A percentile compares a stretch with the other conserved stretches of the same genome.
phyloP scores from a whole-genome alignment of 2,888 invertebrate genomes.

The Cinara cedri region DNA sequence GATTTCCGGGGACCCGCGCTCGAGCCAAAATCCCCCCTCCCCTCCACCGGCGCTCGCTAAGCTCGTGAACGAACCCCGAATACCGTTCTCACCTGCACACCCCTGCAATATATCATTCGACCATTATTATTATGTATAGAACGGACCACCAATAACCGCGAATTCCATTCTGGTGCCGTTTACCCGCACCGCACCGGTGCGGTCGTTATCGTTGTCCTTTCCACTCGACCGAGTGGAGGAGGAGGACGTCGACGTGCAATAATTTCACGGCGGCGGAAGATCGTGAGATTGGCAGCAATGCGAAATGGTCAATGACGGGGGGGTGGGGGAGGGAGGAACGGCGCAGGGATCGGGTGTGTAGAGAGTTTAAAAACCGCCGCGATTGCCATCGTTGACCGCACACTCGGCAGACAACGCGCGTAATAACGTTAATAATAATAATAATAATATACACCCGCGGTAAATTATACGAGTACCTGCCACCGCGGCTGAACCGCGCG shows the following conservation, averaged over 20 bases:
- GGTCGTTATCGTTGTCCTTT: conserved; percentile 7
- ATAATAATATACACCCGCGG: too few species aligned
- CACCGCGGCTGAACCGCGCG: background rate
- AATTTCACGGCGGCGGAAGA: too few species aligned
- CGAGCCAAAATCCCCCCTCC: conserved; percentile 23
- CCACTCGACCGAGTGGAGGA: background rate
- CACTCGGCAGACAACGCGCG: background rate
- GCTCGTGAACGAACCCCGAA: too few species aligned
- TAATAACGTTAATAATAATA: too few species aligned
- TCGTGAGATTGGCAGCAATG: too few species aligned
- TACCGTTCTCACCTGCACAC: background rate
- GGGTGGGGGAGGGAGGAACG: background rate
- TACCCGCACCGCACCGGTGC: background rate
- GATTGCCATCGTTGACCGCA: conserved; percentile 3
- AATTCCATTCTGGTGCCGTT: background rate
- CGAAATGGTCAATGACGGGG: too few species aligned
- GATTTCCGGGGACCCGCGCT: conserved; percentile 10
- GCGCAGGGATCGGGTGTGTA: too few species aligned
- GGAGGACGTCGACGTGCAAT: background rate
- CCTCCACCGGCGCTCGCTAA: background rate
- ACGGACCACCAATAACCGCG: too few species aligned
- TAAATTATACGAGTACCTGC: too few species aligned
- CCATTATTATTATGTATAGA: background rate
- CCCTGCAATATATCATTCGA: background rate
- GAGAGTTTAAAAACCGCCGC: background rate